These are phyloP conservation scores for Candidula unifasciata DNA, from an alignment of 2,888 invertebrate species.

Conservation along the genomic window DNA sequence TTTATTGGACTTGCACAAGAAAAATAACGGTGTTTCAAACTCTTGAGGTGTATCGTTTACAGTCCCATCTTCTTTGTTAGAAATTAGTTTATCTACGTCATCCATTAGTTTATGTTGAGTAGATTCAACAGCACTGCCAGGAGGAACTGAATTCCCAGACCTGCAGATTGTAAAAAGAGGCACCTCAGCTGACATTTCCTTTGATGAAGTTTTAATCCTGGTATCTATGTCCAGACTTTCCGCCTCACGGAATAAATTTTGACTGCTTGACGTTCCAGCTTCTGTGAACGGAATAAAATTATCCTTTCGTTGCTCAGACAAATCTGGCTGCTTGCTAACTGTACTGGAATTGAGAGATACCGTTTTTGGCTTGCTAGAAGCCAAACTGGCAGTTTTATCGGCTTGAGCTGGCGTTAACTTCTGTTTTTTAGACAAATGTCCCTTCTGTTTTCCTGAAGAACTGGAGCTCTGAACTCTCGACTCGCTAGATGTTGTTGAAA, in stretches of 20 bases:
- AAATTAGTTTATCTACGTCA: no score
- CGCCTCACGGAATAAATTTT: not conserved
- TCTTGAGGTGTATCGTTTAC: no score
- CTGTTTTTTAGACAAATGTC: not conserved
- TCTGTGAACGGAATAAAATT: not conserved
- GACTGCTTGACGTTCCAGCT: no score
- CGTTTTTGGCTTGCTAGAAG: not conserved
- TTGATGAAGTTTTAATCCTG: not conserved
- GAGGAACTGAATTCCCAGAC: slow-evolving; percentile 10
- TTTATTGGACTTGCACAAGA: no score
- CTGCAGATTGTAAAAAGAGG: slow-evolving; percentile 25
- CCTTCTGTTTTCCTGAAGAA: not conserved
- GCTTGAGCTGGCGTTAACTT: not conserved
- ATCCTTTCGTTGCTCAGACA: not conserved
- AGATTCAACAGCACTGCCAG: no score
- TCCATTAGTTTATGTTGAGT: no score
- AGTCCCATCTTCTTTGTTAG: no score
- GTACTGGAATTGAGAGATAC: not conserved
- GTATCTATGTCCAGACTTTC: not conserved
- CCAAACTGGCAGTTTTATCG: not conserved
- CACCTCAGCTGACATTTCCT: not conserved
- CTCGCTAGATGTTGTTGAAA: not conserved
- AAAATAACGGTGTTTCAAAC: no score
- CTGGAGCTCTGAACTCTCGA: not conserved
- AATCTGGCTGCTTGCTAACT: not conserved